A percentile compares a stretch with the other conserved stretches of the same genome.
These are phyloP conservation scores for Scyliorhinus canicula DNA, from an alignment of 2,797 vertebrate species.

Conservation along the genomic window DNA sequence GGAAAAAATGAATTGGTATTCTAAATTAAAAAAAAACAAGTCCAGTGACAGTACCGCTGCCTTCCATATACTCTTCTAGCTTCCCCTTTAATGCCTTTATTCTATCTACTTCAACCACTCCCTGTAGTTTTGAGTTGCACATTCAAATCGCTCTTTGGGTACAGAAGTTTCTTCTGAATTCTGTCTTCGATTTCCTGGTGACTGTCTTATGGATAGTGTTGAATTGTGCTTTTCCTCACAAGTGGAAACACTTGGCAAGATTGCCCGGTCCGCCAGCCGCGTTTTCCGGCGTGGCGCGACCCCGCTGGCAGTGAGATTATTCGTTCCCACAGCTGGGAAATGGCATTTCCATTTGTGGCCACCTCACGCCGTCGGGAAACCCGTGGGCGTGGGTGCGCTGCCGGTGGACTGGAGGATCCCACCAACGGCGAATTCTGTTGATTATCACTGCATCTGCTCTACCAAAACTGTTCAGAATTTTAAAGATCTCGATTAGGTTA, in stretches of 20 bases:
- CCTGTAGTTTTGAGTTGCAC: background rate
- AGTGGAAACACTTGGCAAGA: background rate
- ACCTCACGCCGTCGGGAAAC: too few relatives aligned
- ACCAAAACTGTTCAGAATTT: background rate
- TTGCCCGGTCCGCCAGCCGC: too few relatives aligned
- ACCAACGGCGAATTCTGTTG: too few relatives aligned
- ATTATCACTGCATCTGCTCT: background rate
- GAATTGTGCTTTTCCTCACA: background rate
- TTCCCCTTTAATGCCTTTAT: background rate
- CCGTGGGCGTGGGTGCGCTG: too few relatives aligned
- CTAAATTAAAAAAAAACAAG: too few relatives aligned
- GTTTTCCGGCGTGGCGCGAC: too few relatives aligned
- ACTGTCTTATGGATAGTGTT: background rate
- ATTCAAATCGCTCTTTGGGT: background rate
- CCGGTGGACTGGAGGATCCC: too few relatives aligned
- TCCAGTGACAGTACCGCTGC: too few relatives aligned
- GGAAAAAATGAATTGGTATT: too few relatives aligned
- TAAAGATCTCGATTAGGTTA: background rate
- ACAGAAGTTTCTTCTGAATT: background rate
- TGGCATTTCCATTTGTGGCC: too few relatives aligned
- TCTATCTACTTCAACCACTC: background rate
- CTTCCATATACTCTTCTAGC: background rate
- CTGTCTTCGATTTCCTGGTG: background rate
- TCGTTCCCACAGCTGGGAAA: too few relatives aligned
- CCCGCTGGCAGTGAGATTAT: too few relatives aligned